Percentiles rank a stretch among this genome's conserved stretches.
These are phyloP conservation scores for Chrysolina oricalcia DNA, from an alignment of 2,888 invertebrate species.

Conservation along the genomic window DNA sequence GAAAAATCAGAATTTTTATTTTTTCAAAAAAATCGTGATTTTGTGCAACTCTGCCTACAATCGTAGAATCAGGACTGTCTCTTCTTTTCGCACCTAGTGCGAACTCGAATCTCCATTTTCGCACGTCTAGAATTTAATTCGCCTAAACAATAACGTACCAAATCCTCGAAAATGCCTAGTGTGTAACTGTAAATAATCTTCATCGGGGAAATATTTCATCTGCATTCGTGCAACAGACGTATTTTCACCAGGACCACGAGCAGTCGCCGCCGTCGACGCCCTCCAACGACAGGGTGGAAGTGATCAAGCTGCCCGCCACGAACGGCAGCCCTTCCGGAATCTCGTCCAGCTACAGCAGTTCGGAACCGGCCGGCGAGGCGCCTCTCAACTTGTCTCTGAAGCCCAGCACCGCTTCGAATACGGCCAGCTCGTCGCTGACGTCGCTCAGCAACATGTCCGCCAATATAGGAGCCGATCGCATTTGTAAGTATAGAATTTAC, in stretches of 20 bases:
- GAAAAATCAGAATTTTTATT: no score
- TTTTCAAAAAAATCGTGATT: no score
- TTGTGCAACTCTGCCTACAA: no score
- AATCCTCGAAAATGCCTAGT: no score
- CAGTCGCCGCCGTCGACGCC: constrained; percentile 63
- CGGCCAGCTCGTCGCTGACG: constrained; percentile 74
- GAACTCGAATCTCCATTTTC: no score
- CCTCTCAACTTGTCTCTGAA: constrained; percentile 90
- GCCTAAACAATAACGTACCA: no score
- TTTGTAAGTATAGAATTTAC: constrained; percentile 71
- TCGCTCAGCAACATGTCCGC: constrained; percentile 76
- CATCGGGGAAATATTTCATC: neutral
- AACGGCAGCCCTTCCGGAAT: constrained; percentile 70
- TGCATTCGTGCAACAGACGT: neutral
- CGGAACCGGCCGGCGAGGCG: constrained; percentile 79
- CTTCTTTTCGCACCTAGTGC: no score
- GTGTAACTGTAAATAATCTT: no score
- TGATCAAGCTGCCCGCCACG: constrained; percentile 85
- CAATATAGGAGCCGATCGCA: constrained; percentile 72
- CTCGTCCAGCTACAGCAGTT: constrained; percentile 62
- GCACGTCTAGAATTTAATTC: no score
- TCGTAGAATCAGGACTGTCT: no score
- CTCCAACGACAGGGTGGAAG: constrained; percentile 83
- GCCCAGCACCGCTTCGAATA: constrained; percentile 72
- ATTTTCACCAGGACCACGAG: constrained; percentile 62